Evolutionary conservation across 1,140 invertebrate species (phyloP).

Genomic region (Drosophila kepulauana): DNA sequence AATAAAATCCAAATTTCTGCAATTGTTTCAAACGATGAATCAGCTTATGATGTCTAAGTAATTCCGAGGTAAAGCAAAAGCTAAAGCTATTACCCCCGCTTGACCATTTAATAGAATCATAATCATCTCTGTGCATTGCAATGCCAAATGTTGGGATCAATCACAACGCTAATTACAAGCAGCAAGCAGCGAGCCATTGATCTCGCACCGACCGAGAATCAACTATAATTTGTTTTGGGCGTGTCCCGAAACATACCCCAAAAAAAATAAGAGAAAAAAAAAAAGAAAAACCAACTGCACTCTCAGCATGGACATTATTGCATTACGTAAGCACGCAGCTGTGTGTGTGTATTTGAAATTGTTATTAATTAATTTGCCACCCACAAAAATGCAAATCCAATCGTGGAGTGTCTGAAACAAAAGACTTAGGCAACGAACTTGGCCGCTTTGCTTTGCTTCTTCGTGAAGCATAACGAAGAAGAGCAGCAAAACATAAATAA

Average conservation of each 20-base stretch:
- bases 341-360: conserved; percentile 20
- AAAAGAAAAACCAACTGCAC: background rate
- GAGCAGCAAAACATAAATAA: conserved; percentile 1
- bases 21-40: too few relatives aligned
- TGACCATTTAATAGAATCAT: too few relatives aligned
- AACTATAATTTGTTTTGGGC: conserved; percentile 14
- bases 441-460: conserved; percentile 17
- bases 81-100: too few relatives aligned
- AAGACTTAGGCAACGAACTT: conserved; percentile 83
- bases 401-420: conserved; percentile 50
- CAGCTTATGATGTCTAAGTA: too few relatives aligned
- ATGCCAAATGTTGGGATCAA: background rate
- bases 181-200: background rate
- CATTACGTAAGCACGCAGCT: conserved; percentile 27
- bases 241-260: background rate
- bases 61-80: too few relatives aligned
- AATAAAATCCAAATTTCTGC: too few relatives aligned
- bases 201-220: conserved; percentile 2
- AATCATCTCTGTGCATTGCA: background rate
- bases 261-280: background rate
- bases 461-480: conserved; percentile 10
- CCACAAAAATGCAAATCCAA: conserved; percentile 40
- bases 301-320: background rate
- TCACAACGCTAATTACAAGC: conserved; percentile 2
- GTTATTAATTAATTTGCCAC: conserved; percentile 40